Base-by-base conservation (phyloP, 1,140 invertebrate species). In the Nasonia vitripennis region DNA sequence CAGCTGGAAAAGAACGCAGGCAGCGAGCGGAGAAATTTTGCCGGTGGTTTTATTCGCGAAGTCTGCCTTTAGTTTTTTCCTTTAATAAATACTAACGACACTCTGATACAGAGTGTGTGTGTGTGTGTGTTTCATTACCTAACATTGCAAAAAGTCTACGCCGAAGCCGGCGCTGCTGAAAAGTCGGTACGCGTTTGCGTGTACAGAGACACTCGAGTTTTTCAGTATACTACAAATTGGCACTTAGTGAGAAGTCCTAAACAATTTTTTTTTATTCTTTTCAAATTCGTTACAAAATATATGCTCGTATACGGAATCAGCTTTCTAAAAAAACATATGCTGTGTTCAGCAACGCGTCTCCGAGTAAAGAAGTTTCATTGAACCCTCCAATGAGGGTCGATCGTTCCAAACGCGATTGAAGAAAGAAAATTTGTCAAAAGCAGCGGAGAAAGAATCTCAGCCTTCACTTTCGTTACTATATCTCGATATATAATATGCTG, bases 31-130 rank as follows among this genome's bases (percentile, higher is more conserved):
- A 73, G 67, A 79, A 73, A 73, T 84, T 73, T 73, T 51, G 62
- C 6, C 75, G 27, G 67, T 78, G 77, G 11, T 77, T 73, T 37
- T 27, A n/a, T 79, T 84, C 45, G 73, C 62, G 74, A 71, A 84
- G 48, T 27, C 37, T 48, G 51, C 34, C 34, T 78, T 70, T 89
- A 87, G 27, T 23, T 83, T 75, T 27, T 82, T 37, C 12, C 81
- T 86, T 68, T 84, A 86, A 90, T 89, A 90, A 90, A 91, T 90
- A 91, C 82, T n/a, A 88, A 77, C 81, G 20, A 78, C 86, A 91
- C 90, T 91, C 90, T 91, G 90, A 91, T 91, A 88, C 90, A 91
- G 90, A 90, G 89, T 83, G 90, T 27, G 27, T 27, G 27, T 27
- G 27, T 27, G 27, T 27, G 27, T 27, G 27, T 41, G 12, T 70